Conservation (phyloP, 2,888 invertebrate genomes). For the Ectemnius lituratus region DNA sequence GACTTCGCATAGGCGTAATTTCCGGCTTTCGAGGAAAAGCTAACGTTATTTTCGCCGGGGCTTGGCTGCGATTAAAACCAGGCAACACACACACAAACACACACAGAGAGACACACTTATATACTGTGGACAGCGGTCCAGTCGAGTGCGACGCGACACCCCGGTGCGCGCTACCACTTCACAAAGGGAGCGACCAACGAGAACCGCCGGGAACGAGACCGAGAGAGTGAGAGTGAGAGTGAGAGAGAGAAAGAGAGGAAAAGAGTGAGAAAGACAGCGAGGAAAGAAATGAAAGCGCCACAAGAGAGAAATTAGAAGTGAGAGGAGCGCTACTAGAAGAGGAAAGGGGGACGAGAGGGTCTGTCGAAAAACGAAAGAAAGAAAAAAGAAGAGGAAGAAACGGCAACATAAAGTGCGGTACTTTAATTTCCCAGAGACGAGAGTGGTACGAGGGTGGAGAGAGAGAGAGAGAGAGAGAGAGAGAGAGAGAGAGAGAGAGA, state of each 20-base stretch:
- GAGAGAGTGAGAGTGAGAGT: no score
- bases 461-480: no score
- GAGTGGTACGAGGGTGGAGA: not conserved
- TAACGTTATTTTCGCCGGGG: conserved; percentile 33
- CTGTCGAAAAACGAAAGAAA: no score
- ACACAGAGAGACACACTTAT: not conserved
- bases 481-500: no score
- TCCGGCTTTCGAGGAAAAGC: conserved; percentile 25
- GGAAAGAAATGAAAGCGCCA: conserved; percentile 24
- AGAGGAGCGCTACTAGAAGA: conserved; percentile 1
- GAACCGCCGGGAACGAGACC: no score
- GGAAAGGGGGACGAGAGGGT: not conserved
- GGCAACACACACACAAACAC: conserved; percentile 16
- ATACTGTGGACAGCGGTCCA: not conserved
- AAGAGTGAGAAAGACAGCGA: not conserved
- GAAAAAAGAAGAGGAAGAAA: not conserved
- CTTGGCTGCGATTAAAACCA: conserved; percentile 19
- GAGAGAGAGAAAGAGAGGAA: no score
- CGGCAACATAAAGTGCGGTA: not conserved
- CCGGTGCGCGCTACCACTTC: conserved; percentile 23
- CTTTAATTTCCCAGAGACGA: not conserved
- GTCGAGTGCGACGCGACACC: not conserved
- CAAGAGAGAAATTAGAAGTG: conserved; percentile 26
- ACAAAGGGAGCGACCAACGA: conserved; percentile 15
- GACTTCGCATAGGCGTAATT: conserved; percentile 11